Evolutionary conservation across 2,888 invertebrate genomes (phyloP).

Genomic region (Nomada fucata): DNA sequence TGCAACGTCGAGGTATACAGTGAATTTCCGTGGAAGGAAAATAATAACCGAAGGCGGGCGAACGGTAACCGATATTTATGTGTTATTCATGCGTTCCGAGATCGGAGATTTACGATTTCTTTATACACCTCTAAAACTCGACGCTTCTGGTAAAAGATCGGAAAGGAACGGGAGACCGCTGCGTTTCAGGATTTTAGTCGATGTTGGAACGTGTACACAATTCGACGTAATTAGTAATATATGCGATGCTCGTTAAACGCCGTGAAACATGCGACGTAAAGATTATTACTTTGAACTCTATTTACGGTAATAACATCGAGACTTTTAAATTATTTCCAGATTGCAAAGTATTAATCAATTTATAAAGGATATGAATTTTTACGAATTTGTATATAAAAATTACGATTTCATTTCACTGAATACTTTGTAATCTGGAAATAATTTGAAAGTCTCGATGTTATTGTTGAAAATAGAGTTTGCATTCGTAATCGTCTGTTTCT

Average conservation of each 20-base stretch:
- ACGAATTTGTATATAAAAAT: too few species aligned
- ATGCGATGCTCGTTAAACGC: not conserved
- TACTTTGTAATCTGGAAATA: too few species aligned
- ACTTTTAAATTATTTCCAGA: too few species aligned
- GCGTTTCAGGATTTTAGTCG: not conserved
- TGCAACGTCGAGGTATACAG: not conserved
- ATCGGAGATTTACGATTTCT: conserved; percentile 23
- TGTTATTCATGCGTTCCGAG: conserved; percentile 4
- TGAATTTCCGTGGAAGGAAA: conserved; percentile 52
- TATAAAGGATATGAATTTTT: too few species aligned
- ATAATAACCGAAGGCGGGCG: conserved; percentile 38
- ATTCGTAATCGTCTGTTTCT: too few species aligned
- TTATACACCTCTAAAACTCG: not conserved
- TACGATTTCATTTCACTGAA: too few species aligned
- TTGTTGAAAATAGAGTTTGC: too few species aligned
- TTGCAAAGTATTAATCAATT: too few species aligned
- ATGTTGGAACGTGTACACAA: not conserved
- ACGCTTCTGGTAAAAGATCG: not conserved
- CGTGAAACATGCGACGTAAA: too few species aligned
- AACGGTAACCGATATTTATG: conserved; percentile 11
- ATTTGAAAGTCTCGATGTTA: too few species aligned
- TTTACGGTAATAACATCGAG: too few species aligned
- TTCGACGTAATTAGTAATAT: not conserved
- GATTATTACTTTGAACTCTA: too few species aligned
- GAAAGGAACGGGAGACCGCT: not conserved